Conservation (phyloP, 2,888 invertebrate species). For the Alsophila aescularia region DNA sequence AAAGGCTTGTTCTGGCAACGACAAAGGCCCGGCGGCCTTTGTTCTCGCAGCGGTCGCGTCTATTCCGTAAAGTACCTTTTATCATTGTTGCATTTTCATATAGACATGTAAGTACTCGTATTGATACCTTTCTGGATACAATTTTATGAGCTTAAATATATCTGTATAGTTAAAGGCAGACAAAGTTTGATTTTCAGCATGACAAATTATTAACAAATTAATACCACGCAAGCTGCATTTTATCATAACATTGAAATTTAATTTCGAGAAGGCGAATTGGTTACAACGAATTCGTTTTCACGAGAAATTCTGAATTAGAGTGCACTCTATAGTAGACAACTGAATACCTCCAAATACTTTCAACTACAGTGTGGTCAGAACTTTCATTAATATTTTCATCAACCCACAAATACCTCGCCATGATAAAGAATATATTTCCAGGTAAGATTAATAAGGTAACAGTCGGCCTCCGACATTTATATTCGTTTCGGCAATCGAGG, state of each 20-base stretch:
- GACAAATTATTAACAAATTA: too few species aligned
- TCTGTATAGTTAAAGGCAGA: too few species aligned
- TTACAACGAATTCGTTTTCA: too few species aligned
- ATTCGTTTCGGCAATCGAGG: constrained; percentile 42
- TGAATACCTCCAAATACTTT: too few species aligned
- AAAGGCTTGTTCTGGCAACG: constrained; percentile 58
- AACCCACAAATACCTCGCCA: background rate
- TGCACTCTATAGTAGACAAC: too few species aligned
- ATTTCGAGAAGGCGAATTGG: too few species aligned
- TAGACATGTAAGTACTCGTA: background rate
- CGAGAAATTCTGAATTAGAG: too few species aligned
- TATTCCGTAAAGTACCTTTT: constrained; percentile 51
- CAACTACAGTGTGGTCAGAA: background rate
- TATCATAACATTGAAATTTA: too few species aligned
- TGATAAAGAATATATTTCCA: background rate
- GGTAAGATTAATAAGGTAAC: constrained; percentile 7
- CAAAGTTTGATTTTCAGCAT: too few species aligned
- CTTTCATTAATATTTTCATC: background rate
- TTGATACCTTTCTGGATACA: background rate
- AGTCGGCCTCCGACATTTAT: constrained; percentile 34
- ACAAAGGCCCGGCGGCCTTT: constrained; percentile 58
- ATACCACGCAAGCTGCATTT: too few species aligned
- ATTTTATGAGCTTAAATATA: background rate
- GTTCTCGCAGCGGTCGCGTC: constrained; percentile 52
- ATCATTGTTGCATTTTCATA: constrained; percentile 49